Evolutionary conservation across 2,113 vertebrate species (phyloP).

Genomic region (Sapajus apella): DNA sequence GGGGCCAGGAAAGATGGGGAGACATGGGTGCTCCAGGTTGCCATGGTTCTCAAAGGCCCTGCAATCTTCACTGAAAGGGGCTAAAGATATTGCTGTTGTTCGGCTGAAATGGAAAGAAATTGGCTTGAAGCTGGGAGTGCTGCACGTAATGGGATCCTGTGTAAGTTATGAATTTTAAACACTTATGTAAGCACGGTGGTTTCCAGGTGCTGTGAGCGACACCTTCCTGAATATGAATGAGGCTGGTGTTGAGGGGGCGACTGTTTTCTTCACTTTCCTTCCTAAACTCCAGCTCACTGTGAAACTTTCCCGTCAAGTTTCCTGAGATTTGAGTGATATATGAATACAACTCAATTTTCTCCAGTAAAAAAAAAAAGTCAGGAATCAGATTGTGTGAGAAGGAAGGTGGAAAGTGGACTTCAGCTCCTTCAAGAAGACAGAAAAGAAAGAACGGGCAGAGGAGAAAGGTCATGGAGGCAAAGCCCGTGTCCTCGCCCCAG

Average conservation of each 20-base stretch:
- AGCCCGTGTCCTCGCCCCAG: not conserved
- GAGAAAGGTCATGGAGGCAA: no score
- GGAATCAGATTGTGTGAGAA: not conserved
- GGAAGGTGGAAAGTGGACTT: not conserved
- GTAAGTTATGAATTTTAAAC: constrained; percentile 80
- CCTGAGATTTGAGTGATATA: constrained; percentile 45
- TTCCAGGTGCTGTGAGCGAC: constrained; percentile 69
- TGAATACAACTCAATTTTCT: not conserved
- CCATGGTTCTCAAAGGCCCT: constrained; percentile 9
- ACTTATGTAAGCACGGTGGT: constrained; percentile 43
- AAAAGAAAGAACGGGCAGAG: not conserved
- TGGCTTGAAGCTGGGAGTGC: constrained; percentile 61
- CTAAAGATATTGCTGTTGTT: constrained; percentile 41
- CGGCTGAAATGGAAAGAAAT: constrained; percentile 41
- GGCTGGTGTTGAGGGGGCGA: constrained; percentile 41
- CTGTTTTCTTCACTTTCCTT: constrained; percentile 51
- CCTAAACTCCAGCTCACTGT: constrained; percentile 45
- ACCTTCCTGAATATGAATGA: constrained; percentile 44
- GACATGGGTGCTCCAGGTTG: not conserved
- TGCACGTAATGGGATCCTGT: constrained; percentile 74
- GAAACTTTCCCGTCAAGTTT: not conserved
- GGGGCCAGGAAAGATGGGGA: not conserved
- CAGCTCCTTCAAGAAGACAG: not conserved
- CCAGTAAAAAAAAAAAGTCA: not conserved
- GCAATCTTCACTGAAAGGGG: not conserved